Evolutionary conservation across 2,113 vertebrate genomes (phyloP).

Genomic region (Ahaetulla prasina): DNA sequence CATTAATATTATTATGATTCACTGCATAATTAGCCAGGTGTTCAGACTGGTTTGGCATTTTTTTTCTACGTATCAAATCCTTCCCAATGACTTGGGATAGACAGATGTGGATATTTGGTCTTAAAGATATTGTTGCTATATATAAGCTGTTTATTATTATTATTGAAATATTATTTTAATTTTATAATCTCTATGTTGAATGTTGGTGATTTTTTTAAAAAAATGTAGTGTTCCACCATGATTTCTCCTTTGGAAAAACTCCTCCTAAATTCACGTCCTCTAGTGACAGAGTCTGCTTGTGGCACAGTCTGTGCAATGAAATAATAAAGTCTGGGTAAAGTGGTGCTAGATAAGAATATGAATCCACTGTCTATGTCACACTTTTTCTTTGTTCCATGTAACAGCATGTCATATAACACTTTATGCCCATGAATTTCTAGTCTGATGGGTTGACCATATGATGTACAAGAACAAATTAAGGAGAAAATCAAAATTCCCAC

Average conservation of each 20-base stretch:
- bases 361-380: neutral
- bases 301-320: neutral
- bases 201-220: neutral
- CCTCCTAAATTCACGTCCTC: slow-evolving; percentile 46
- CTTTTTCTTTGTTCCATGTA: neutral
- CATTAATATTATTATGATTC: neutral
- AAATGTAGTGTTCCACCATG: slow-evolving; percentile 32
- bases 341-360: neutral
- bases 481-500: neutral
- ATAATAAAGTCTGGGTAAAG: neutral
- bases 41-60: neutral
- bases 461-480: neutral
- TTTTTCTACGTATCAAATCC: neutral
- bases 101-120: neutral
- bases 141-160: neutral
- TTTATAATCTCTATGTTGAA: slow-evolving; percentile 8
- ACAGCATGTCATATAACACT: neutral
- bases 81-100: neutral
- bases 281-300: neutral
- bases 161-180: neutral
- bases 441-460: neutral
- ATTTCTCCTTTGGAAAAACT: slow-evolving; percentile 42
- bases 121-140: neutral
- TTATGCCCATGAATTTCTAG: neutral
- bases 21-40: neutral